Conservation (phyloP, 2,113 vertebrate genomes). For the Takifugu bimaculatus region DNA sequence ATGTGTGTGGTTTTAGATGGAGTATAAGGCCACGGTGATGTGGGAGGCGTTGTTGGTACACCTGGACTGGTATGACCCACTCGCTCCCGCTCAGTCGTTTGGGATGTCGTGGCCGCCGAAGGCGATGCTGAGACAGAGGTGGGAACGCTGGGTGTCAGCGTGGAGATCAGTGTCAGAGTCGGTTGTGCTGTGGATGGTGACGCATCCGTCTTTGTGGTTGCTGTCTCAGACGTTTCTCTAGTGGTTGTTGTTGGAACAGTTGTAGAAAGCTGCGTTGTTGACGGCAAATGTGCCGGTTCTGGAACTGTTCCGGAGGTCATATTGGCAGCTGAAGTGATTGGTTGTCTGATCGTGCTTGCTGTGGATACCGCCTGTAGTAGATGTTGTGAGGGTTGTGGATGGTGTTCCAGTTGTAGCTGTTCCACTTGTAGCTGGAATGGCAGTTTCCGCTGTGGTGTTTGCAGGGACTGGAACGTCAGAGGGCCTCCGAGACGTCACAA, state of each 20-base stretch:
- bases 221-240: conserved; percentile 15
- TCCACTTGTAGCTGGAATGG: conserved; percentile 27
- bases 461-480: conserved; percentile 43
- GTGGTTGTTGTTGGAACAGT: conserved; percentile 3
- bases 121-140: conserved; percentile 2
- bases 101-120: conserved; percentile 1
- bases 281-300: conserved; percentile 11
- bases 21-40: neutral
- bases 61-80: conserved; percentile 20
- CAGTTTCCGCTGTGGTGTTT: conserved; percentile 20
- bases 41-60: conserved; percentile 5
- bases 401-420: neutral
- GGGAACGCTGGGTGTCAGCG: conserved; percentile 10
- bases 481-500: conserved; percentile 30
- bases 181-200: conserved; percentile 14
- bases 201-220: conserved; percentile 20
- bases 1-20: conserved; percentile 12
- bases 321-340: neutral
- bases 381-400: too few relatives aligned
- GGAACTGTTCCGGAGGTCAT: conserved; percentile 10
- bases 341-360: too few relatives aligned
- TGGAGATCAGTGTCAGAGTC: conserved; percentile 12
- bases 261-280: conserved; percentile 11
- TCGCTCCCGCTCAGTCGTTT: conserved; percentile 10
- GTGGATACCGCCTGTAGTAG: too few relatives aligned